phyloP scores from a whole-genome alignment of 2,113 vertebrate genomes.

The Plotosus lineatus region DNA sequence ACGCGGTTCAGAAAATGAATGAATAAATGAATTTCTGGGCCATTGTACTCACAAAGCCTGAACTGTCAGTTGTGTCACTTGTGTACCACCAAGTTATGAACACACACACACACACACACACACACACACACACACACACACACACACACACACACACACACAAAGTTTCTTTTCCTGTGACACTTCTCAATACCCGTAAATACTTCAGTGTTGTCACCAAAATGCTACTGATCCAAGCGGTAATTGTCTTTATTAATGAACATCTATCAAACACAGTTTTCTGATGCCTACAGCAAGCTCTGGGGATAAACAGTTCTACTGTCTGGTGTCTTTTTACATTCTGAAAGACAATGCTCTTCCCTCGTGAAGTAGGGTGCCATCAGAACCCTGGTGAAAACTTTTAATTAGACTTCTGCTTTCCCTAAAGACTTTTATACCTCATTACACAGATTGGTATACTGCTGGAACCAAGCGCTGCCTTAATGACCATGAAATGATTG shows the following conservation, averaged over 20 bases:
- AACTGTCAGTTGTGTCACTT: not conserved
- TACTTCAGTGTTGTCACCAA: constrained; percentile 33
- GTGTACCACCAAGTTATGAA: not conserved
- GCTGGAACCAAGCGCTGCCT: not conserved
- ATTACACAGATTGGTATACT: constrained; percentile 24
- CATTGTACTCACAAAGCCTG: not conserved
- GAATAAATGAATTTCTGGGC: too few relatives aligned
- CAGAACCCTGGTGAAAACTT: not conserved
- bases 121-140: constrained; percentile 7
- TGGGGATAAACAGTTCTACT: constrained; percentile 18
- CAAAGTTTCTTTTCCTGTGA: not conserved
- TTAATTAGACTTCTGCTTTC: constrained; percentile 25
- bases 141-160: not conserved
- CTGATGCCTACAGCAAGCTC: constrained; percentile 24
- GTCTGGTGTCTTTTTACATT: constrained; percentile 10
- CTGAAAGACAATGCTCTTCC: constrained; percentile 9
- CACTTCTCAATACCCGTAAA: constrained; percentile 23
- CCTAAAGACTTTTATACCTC: constrained; percentile 2
- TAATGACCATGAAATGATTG: constrained; percentile 24
- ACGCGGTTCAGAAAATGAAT: too few relatives aligned
- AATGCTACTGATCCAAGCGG: constrained; percentile 7
- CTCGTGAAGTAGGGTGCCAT: not conserved
- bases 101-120: not conserved
- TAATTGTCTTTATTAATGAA: constrained; percentile 38
- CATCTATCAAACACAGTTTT: constrained; percentile 30